Base-by-base conservation (phyloP, 2,113 vertebrate species). In the Phasianus colchicus region DNA sequence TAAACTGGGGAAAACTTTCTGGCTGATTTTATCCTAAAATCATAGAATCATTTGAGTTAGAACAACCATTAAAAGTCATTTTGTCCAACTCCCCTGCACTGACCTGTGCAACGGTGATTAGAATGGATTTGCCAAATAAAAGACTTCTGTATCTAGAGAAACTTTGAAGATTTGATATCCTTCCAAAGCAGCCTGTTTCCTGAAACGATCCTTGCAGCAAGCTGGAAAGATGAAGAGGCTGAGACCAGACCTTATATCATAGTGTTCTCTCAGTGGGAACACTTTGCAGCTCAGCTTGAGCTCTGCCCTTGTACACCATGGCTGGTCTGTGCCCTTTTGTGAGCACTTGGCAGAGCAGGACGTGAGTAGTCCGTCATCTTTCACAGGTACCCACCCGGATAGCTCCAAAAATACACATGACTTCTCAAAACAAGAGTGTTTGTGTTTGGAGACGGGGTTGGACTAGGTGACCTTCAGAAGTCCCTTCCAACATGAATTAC, bases 241-340 rank as follows among this genome's bases (percentile, higher is more conserved):
- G 25, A 63, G 67, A 48, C 42, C 15, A 29, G n/a, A 27, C 40
- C 24, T 77, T 55, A 81, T 45, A 77, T 27, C 55, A 10, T 8
- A 16, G 18, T 74, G n/a, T 70, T 61, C 57, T 55, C 29, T 1
- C 13, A 24, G 43, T 0, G 0, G 58, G 15, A 85, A 66, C 0
- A 0, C 20, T 63, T 89, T 82, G 20, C 27, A 27, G 20, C 30
- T 0, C 0, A 45, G 50, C 1, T 1, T 1, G 1, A 61, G 32
- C 29, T 83, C 58, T 69, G 82, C 54, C 42, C 29, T n/a, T 0
- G 0, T 38, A 48, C 57, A 36, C 67, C n/a, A 4, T 21, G 54
- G 60, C 30, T 0, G 1, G 1, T 17, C 61, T 83, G 67, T 88
- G 72, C 71, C 12, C 0, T 45, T 88, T 63, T 17, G 60, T 27